A percentile compares a stretch with the other conserved stretches of the same genome.
These are phyloP conservation scores for Leptodactylus fallax DNA, from an alignment of 2,797 vertebrate species.

Conservation along the genomic window DNA sequence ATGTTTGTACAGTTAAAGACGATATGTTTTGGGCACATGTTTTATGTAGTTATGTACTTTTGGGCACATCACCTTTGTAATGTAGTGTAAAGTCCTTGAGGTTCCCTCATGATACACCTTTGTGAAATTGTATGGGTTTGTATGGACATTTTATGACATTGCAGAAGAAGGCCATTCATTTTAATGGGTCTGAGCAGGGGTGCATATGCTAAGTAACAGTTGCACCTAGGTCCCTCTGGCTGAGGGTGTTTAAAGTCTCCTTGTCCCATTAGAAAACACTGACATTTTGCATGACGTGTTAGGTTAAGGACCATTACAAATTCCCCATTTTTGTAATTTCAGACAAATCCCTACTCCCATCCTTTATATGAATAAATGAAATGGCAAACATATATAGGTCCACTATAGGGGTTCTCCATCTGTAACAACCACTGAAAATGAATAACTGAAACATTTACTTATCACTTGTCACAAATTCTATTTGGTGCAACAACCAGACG, in stretches of 20 bases:
- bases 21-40: too few species aligned
- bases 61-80: too few species aligned
- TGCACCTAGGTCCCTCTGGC: not conserved
- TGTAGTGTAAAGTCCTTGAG: too few species aligned
- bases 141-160: not conserved
- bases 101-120: too few species aligned
- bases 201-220: not conserved
- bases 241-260: too few species aligned
- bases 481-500: not conserved
- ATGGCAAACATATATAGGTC: not conserved
- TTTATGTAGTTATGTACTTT: too few species aligned
- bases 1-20: too few species aligned
- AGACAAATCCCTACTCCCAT: not conserved
- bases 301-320: not conserved
- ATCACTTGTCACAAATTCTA: not conserved
- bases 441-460: not conserved
- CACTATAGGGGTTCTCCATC: too few species aligned
- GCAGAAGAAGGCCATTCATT: not conserved
- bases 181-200: not conserved
- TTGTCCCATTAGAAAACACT: not conserved
- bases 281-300: not conserved
- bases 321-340: not conserved
- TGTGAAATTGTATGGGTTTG: too few species aligned
- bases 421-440: not conserved
- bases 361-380: not conserved